Conservation (phyloP, 2,888 invertebrate genomes). For the Andrena minutula region DNA sequence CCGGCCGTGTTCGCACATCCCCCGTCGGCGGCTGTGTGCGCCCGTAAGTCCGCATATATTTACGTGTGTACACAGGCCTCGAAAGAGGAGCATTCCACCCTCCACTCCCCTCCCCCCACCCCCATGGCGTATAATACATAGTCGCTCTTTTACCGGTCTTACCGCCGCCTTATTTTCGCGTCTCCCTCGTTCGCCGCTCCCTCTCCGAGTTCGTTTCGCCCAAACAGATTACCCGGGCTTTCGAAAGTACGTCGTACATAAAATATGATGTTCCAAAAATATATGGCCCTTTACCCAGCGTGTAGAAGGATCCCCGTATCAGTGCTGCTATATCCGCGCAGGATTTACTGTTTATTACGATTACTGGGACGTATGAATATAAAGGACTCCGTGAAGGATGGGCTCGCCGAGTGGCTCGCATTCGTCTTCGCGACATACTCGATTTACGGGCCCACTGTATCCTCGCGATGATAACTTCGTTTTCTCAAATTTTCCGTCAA, state of each 20-base stretch:
- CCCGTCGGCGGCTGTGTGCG: neutral
- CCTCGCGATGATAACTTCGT: neutral
- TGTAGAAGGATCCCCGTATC: conserved; percentile 46
- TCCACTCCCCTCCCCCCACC: conserved; percentile 20
- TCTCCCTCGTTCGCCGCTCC: conserved; percentile 2
- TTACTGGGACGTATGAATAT: conserved; percentile 28
- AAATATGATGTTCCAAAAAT: conserved; percentile 63
- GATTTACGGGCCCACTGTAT: neutral
- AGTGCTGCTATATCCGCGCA: conserved; percentile 39
- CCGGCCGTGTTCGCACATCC: conserved; percentile 54
- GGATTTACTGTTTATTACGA: conserved; percentile 57
- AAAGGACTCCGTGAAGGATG: conserved; percentile 17
- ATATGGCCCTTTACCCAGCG: conserved; percentile 42
- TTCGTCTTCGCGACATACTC: neutral
- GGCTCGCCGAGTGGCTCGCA: neutral
- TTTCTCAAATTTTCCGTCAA: too few species aligned
- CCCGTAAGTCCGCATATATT: conserved; percentile 34
- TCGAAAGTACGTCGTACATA: conserved; percentile 65
- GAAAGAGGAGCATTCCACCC: conserved; percentile 17
- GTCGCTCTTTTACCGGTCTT: conserved; percentile 68
- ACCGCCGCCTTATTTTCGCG: conserved; percentile 65
- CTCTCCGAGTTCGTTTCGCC: conserved; percentile 36
- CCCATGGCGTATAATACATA: conserved; percentile 62
- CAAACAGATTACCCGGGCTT: conserved; percentile 66
- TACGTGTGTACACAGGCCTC: conserved; percentile 44